A percentile compares a stretch with the other conserved stretches of the same genome.
These are phyloP conservation scores for Hecatera dysodea DNA, from an alignment of 2,888 invertebrate species.

Conservation along the genomic window DNA sequence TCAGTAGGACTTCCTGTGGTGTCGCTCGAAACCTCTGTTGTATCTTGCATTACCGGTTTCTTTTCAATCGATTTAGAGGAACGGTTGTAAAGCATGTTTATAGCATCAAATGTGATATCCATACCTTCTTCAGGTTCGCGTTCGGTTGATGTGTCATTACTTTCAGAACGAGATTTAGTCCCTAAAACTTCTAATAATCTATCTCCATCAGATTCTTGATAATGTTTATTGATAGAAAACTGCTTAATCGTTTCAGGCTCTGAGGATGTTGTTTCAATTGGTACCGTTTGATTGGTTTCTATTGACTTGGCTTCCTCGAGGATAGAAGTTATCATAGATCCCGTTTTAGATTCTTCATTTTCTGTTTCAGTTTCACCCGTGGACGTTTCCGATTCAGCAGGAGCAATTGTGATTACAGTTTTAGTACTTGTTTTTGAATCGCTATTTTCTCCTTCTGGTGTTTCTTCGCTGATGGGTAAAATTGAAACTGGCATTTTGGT, in stretches of 20 bases:
- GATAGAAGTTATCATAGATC: constrained; percentile 60
- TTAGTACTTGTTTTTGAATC: constrained; percentile 42
- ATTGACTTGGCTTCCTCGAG: constrained; percentile 62
- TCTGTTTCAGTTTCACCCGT: constrained; percentile 36
- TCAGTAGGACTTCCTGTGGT: constrained; percentile 71
- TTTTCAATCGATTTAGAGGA: constrained; percentile 82
- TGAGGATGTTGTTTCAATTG: constrained; percentile 59
- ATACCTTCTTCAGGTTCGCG: constrained; percentile 70
- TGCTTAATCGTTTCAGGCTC: constrained; percentile 65
- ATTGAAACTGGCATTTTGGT: constrained; percentile 9
- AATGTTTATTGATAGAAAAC: constrained; percentile 71
- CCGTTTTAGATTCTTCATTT: constrained; percentile 44
- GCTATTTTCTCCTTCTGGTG: constrained; percentile 25
- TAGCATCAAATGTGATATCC: constrained; percentile 83
- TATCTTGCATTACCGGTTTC: constrained; percentile 55
- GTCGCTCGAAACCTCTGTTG: constrained; percentile 62
- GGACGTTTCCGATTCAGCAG: constrained; percentile 3
- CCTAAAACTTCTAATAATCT: constrained; percentile 74
- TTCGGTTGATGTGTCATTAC: constrained; percentile 65
- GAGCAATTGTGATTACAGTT: constrained; percentile 13
- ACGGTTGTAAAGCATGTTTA: constrained; percentile 81
- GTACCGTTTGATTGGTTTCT: constrained; percentile 54
- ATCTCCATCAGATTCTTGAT: constrained; percentile 67
- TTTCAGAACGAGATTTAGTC: constrained; percentile 62
- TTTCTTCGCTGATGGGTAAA: constrained; percentile 31